Base-by-base conservation (phyloP, 2,797 vertebrate species). In the Acrocephalus scirpaceus region DNA sequence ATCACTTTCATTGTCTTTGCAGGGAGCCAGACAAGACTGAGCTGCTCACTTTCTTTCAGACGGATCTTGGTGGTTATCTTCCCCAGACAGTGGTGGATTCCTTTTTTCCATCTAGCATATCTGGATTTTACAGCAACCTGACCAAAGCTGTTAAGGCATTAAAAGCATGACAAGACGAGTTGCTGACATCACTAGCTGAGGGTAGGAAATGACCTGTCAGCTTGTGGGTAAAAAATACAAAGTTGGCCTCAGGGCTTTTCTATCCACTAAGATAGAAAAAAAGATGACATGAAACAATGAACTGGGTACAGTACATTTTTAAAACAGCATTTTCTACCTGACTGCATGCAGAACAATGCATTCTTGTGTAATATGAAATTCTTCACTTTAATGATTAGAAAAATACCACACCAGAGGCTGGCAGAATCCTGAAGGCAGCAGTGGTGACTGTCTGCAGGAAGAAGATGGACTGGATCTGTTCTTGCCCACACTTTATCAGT, bases 101-200 rank as follows among this genome's bases (percentile, higher is more conserved):
- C 15, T 99, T 99, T 98, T 99, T 99, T 92, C 99, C 99, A 10
- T 98, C 98, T 80, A 99, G 98, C 97, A 99, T 99, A 98, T 90
- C 97, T 3, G 98, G 98, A 38, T 99, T 99, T 97, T 99, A 99
- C 87, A 97, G 92, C 95, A 99, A 99, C 97, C 97, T 99, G 79
- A 85, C 96, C 93, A 99, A 98, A 95, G 98, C 98, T 2, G 97
- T 99, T 47, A 98, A 98, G 94, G 96, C 98, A 15, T 96, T 99
- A 57, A 98, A 98, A 73, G 96, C 50, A 2, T 98, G 97, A 98
- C 20, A 64, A 42, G 50, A 78, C 1, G 5, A 71, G 19, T 34
- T 66, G 38, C 53, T 82, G 45, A 27, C 21, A 30, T 82, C 69
- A 61, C 34, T 27, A 81, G 51, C 73, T 69, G 27, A 78, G 91